Percentiles rank a stretch among this genome's conserved stretches.
Evolutionary conservation across 2,113 vertebrate species (phyloP).

Genomic region (Prinia subflava): DNA sequence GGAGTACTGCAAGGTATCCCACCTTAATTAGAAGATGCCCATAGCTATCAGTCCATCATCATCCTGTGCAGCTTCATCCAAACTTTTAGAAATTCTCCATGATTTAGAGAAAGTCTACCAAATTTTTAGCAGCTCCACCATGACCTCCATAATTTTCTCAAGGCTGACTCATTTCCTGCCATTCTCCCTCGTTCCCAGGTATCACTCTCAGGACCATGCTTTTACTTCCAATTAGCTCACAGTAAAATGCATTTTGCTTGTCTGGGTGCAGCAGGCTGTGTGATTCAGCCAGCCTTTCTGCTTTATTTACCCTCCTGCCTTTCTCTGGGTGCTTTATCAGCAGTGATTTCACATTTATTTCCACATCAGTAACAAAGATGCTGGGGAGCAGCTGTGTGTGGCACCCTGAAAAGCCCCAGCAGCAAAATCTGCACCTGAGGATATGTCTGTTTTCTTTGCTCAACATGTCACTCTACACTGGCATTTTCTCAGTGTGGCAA

Average conservation of each 20-base stretch:
- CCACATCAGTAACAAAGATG: not conserved
- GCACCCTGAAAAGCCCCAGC: not conserved
- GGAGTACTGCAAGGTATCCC: not conserved
- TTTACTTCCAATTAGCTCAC: not conserved
- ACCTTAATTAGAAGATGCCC: not conserved
- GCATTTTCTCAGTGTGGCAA: not conserved
- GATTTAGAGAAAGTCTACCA: not conserved
- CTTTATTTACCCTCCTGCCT: not conserved
- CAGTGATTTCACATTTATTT: not conserved
- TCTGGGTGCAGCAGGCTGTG: not conserved
- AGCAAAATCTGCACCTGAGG: not conserved
- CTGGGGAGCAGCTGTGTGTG: not conserved
- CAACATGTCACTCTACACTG: rapidly evolving
- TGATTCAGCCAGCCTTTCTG: conserved; percentile 7
- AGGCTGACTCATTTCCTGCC: not conserved
- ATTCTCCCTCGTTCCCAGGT: not conserved
- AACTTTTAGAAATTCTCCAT: not conserved
- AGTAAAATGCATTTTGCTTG: not conserved
- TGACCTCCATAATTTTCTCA: not conserved
- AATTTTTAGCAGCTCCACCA: not conserved
- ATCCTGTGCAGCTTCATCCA: not conserved
- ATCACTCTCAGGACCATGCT: not conserved
- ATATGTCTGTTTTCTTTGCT: not conserved
- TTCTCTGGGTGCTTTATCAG: not conserved
- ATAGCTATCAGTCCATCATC: not conserved